Evolutionary conservation across 2,888 invertebrate species (phyloP), one percentile per base, ranked within the genome.

Genomic region (Pterobdella sp.): DNA sequence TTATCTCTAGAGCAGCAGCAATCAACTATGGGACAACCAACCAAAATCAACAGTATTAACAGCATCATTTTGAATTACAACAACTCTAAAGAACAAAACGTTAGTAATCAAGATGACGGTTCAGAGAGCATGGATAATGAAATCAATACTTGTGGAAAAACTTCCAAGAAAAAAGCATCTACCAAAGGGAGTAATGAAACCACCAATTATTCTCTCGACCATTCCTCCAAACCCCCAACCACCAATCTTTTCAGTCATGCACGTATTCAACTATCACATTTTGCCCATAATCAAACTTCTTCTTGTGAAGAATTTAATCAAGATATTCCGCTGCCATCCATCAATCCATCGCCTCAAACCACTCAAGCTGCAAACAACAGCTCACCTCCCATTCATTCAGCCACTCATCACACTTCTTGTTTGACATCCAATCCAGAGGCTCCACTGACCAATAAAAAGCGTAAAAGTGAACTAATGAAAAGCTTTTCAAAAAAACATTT

Each of bases 41-140:
- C 60, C 3, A n/a, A n/a, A 7, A 56, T 56, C n/a, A 26, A 56
- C 4, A 56, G 60, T n/a, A 56, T 56, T 26, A 56, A 56, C 60
- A 56, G n/a, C 60, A 56, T 56, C 60, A 56, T 56, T 3, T 3
- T 56, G n/a, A 56, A 56, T 26, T 56, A 56, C 60, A 56, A 56
- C 60, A 56, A 56, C 60, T 56, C 60, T 3, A 56, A 56, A n/a
- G 60, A 56, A 56, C 3, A 18, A 22, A 56, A 56, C n/a, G n/a
- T n/a, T n/a, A n/a, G n/a, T n/a, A n/a, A n/a, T n/a, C n/a, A n/a
- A n/a, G n/a, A n/a, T 26, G 26, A 22, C 49, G 49, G 22, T 22
- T 42, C 49, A 42, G 49, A 42, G n/a, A 56, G 14, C n/a, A 56
- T 26, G 26, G 3, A 56, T 26, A 56, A 56, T 18, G 3, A 56